phyloP scores from a whole-genome alignment of 30 jellyfish, hydroid and myxozoan genomes.

The Hydractinia echinata region DNA sequence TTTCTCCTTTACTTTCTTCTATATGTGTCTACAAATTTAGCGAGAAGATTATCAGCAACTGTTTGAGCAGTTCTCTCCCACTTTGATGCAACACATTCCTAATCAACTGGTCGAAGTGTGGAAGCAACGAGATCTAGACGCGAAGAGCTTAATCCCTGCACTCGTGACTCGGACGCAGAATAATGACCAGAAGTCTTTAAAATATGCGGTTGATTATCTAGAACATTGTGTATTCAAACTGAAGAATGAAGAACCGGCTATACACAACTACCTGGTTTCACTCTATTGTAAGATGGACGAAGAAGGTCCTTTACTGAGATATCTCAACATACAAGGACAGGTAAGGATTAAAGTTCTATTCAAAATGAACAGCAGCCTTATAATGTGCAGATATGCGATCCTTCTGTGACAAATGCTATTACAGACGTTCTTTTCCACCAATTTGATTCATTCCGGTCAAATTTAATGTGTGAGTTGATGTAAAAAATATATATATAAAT shows the following conservation, averaged over 20 bases:
- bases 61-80: slow-evolving; percentile 83
- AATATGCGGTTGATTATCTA: slow-evolving; percentile 73
- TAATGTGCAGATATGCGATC: not conserved
- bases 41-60: slow-evolving; percentile 29
- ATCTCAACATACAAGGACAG: slow-evolving; percentile 84
- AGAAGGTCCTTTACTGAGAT: slow-evolving; percentile 69
- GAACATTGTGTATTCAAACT: slow-evolving; percentile 86
- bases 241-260: slow-evolving; percentile 72
- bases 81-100: slow-evolving; percentile 85
- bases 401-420: not conserved
- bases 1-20: not conserved
- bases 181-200: slow-evolving; percentile 46
- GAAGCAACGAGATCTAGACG: slow-evolving; percentile 73
- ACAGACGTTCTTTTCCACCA: not conserved
- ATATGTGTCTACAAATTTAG: not conserved
- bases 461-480: not conserved
- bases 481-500: too few species aligned
- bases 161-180: slow-evolving; percentile 76
- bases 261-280: slow-evolving; percentile 85
- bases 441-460: too few species aligned
- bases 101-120: slow-evolving; percentile 77
- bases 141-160: slow-evolving; percentile 80
- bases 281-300: slow-evolving; percentile 81
- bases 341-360: slow-evolving; percentile 14
- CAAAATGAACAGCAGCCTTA: not conserved